Percentiles rank a stretch among this genome's conserved stretches.
Conservation (phyloP, 2,113 vertebrate species). For the Callipepla californica region DNA sequence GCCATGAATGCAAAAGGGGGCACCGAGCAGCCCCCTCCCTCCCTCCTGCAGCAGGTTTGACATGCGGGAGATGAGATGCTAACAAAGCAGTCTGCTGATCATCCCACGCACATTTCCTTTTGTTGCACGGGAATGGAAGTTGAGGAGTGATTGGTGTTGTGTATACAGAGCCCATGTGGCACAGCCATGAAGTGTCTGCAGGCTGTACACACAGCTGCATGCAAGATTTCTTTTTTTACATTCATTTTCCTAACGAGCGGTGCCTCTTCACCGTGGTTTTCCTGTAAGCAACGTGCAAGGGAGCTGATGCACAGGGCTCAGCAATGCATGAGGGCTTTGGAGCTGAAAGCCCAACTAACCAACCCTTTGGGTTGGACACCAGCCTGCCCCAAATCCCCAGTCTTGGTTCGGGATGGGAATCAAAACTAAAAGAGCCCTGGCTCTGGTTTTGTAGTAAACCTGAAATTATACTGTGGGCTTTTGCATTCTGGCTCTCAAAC, state of each 20-base stretch:
- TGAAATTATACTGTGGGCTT: background rate
- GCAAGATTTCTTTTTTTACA: background rate
- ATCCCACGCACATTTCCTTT: accelerated
- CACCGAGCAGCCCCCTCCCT: background rate
- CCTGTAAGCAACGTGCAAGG: background rate
- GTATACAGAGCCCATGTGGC: background rate
- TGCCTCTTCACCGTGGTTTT: background rate
- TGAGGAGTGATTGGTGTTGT: background rate
- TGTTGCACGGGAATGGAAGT: accelerated
- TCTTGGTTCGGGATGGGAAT: background rate
- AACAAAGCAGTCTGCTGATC: background rate
- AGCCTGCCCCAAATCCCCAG: background rate
- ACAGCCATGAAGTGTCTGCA: accelerated
- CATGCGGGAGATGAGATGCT: background rate
- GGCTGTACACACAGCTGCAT: background rate
- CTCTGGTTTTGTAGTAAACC: background rate
- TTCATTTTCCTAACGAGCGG: background rate
- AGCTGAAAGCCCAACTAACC: background rate
- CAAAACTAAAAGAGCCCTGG: background rate
- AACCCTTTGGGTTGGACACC: background rate
- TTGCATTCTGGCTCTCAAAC: background rate
- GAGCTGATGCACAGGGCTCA: background rate
- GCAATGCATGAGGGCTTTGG: background rate
- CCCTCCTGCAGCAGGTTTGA: background rate
- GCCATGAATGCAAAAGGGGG: background rate